Evolutionary conservation across 2,888 invertebrate genomes (phyloP), one percentile per base, ranked within the genome.

Genomic region (Megalurothrips usitatus): DNA sequence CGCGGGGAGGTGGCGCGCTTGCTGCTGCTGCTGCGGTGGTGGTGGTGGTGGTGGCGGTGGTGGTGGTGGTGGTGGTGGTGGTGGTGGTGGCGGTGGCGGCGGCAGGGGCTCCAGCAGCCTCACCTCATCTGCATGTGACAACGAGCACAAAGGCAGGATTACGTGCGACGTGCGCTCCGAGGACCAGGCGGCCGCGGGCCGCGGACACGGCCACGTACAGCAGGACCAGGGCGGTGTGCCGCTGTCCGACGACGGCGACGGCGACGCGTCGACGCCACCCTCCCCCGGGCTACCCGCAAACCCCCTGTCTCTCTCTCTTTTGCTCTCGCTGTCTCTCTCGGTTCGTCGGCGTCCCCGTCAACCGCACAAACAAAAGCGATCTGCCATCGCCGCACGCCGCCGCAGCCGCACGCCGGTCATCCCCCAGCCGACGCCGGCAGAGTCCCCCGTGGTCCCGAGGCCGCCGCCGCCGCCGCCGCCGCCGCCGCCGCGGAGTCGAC

Each of bases 91-190:
- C 6, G 58, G 58, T 6, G 11, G 58, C 58, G 17, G 58, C 58
- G 19, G 58, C 58, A 6, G 17, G 0, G 1, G 4, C 17, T 17
- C 58, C 17, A n/a, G 19, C 58, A 19, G 58, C 58, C 58, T 58
- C 68, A 23, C 68, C 68, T 75, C 68, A 75, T 75, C 68, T 75
- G 68, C 68, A 75, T 75, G 68, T 75, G 68, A 75, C 68, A 75
- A 75, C 68, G 68, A 75, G 68, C 23, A 75, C 68, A 75, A 75
- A 75, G 26, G 12, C 68, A 26, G 68, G 68, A 75, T 75, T 75
- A 75, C 12, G 26, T 12, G 68, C 68, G 68, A 75, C 34, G 34
- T 43, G 34, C 34, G 34, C 34, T 2, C 3, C 34, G 34, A 43
- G 34, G 34, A 43, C 34, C n/a, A n/a, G n/a, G n/a, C n/a, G n/a